A percentile compares a stretch with the other conserved stretches of the same genome.
Evolutionary conservation across 2,888 invertebrate genomes (phyloP).

Genomic region (Tholera decimalis): DNA sequence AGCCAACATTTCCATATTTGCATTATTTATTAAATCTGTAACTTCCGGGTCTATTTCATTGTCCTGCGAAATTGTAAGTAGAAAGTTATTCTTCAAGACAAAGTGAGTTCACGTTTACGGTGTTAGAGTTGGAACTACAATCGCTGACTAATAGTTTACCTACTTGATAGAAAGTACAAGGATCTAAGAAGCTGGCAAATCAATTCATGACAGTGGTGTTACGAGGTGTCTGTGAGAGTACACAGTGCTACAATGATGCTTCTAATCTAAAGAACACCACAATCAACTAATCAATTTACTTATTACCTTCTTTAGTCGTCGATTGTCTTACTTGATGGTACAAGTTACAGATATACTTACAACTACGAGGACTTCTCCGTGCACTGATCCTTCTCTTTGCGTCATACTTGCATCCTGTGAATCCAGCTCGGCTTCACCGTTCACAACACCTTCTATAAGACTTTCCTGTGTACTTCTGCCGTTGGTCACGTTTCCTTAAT

Average conservation of each 20-base stretch:
- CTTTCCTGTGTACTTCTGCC: slow-evolving; percentile 87
- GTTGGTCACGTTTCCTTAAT: slow-evolving; percentile 88
- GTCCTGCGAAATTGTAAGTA: slow-evolving; percentile 78
- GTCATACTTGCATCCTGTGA: slow-evolving; percentile 88
- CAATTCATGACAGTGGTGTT: slow-evolving; percentile 86
- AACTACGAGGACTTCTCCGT: slow-evolving; percentile 84
- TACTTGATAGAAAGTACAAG: slow-evolving; percentile 71
- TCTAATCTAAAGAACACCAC: slow-evolving; percentile 88
- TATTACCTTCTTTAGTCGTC: slow-evolving; percentile 84
- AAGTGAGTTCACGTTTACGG: slow-evolving; percentile 19
- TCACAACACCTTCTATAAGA: slow-evolving; percentile 89
- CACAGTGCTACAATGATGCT: slow-evolving; percentile 87
- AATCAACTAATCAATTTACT: slow-evolving; percentile 82
- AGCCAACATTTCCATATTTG: slow-evolving; percentile 97
- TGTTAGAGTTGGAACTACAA: slow-evolving; percentile 69
- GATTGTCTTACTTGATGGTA: slow-evolving; percentile 78
- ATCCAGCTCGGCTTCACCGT: slow-evolving; percentile 87
- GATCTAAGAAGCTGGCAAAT: slow-evolving; percentile 90
- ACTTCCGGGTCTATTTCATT: slow-evolving; percentile 93
- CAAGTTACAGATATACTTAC: slow-evolving; percentile 84
- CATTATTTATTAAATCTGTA: slow-evolving; percentile 92
- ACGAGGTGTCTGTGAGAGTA: slow-evolving; percentile 85
- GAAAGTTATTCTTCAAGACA: slow-evolving; percentile 14
- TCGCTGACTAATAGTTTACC: slow-evolving; percentile 77
- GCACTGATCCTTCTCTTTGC: slow-evolving; percentile 81